These are phyloP conservation scores for Sinocyclocheilus anophthalmus DNA, from an alignment of 2,113 vertebrate species.

Conservation along the genomic window DNA sequence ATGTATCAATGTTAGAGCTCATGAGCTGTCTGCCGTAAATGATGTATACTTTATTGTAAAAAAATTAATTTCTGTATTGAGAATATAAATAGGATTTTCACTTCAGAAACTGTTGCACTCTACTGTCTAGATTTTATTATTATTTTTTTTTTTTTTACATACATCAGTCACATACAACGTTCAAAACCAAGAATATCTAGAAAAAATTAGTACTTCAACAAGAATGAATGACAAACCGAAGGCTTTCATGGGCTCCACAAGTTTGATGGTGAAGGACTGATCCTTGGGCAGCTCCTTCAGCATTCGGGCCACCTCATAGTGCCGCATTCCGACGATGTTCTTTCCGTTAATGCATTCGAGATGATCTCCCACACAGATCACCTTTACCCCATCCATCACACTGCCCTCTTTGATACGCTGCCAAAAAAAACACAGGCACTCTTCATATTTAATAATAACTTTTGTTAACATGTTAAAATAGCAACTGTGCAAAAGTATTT, in stretches of 20 bases:
- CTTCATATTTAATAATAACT: neutral
- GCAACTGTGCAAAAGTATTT: neutral
- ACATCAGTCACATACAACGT: neutral
- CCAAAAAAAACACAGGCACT: neutral
- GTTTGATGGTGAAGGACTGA: slow-evolving; percentile 82
- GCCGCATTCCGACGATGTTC: slow-evolving; percentile 81
- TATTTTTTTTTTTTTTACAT: neutral
- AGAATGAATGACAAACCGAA: slow-evolving; percentile 86
- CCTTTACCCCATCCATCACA: slow-evolving; percentile 84
- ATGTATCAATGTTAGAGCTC: neutral
- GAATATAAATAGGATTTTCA: neutral
- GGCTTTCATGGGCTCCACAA: slow-evolving; percentile 92
- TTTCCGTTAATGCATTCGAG: slow-evolving; percentile 90
- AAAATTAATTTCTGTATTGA: neutral
- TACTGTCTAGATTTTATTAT: neutral
- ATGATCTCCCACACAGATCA: slow-evolving; percentile 88
- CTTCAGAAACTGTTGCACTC: neutral
- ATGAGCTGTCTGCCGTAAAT: neutral
- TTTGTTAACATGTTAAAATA: neutral
- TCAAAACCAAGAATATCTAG: neutral
- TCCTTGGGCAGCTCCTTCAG: slow-evolving; percentile 87
- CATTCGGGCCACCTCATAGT: slow-evolving; percentile 93
- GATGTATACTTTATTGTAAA: neutral
- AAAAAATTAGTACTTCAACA: neutral
- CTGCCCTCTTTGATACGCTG: slow-evolving; percentile 93